A percentile compares a stretch with the other conserved stretches of the same genome.
Conservation (phyloP, 2,113 vertebrate genomes). For the Cyprinodon variegatus region DNA sequence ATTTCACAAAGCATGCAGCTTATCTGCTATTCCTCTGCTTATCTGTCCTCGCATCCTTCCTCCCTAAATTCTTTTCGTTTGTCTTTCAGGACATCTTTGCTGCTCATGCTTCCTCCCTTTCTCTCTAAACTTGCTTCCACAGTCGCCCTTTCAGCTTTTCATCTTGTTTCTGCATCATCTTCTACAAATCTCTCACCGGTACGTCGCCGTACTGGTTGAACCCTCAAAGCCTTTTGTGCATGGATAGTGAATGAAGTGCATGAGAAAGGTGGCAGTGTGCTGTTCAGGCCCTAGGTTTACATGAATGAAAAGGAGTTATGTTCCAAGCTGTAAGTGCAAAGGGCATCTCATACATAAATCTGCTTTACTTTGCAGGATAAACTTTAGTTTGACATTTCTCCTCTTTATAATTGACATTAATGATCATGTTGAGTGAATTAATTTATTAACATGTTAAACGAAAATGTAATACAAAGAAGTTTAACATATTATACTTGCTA, state of each 20-base stretch:
- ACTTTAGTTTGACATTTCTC: too few relatives aligned
- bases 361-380: constrained; percentile 5
- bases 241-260: neutral
- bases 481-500: neutral
- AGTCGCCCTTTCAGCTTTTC: neutral
- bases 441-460: too few relatives aligned
- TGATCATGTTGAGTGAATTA: too few relatives aligned
- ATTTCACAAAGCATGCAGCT: neutral
- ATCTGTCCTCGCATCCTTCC: constrained; percentile 1
- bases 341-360: constrained; percentile 38
- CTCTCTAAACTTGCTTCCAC: neutral
- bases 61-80: neutral
- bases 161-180: constrained; percentile 10
- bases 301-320: constrained; percentile 17
- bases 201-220: neutral
- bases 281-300: constrained; percentile 15
- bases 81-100: constrained; percentile 3
- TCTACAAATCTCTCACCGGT: constrained; percentile 17
- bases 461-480: too few relatives aligned
- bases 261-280: neutral
- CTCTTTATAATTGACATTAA: too few relatives aligned
- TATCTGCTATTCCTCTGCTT: constrained; percentile 3
- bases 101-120: neutral
- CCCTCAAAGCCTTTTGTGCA: too few relatives aligned
- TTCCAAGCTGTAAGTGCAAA: constrained; percentile 50